phyloP scores from a whole-genome alignment of 2,113 vertebrate species.

The Micronycteris hirsuta region DNA sequence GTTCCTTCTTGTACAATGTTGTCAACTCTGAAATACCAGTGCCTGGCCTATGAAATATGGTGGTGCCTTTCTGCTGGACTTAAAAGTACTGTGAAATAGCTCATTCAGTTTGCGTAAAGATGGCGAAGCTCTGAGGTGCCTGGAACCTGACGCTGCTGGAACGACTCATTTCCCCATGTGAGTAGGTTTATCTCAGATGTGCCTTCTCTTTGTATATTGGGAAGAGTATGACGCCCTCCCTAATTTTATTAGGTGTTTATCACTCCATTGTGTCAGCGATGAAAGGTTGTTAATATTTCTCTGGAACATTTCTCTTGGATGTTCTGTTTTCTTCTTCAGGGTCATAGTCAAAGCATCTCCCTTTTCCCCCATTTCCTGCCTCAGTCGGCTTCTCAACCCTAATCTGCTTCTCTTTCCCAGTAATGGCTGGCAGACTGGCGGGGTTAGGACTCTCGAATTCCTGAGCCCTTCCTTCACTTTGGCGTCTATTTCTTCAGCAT shows the following conservation, averaged over 20 bases:
- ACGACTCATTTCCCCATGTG: background rate
- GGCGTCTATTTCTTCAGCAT: background rate
- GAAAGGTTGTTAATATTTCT: background rate
- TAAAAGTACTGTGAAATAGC: background rate
- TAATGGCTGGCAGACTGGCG: background rate
- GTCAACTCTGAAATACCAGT: background rate
- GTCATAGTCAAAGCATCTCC: too few species aligned
- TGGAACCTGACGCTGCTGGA: background rate
- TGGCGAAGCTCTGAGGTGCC: background rate
- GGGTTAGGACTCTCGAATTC: background rate
- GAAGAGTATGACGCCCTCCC: background rate
- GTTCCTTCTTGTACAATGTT: background rate
- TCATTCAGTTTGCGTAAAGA: background rate
- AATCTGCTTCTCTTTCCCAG: background rate
- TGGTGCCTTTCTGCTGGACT: background rate
- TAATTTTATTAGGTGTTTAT: background rate
- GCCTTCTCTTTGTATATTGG: background rate
- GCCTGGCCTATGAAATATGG: background rate
- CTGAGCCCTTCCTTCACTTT: background rate
- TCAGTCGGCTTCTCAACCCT: too few species aligned
- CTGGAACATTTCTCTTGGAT: background rate
- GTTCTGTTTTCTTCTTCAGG: background rate
- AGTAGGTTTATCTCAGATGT: background rate
- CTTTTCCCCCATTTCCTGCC: too few species aligned
- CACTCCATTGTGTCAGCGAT: background rate